These are phyloP conservation scores for Galagoides demidoff DNA, from an alignment of 2,797 vertebrate genomes.

Conservation along the genomic window DNA sequence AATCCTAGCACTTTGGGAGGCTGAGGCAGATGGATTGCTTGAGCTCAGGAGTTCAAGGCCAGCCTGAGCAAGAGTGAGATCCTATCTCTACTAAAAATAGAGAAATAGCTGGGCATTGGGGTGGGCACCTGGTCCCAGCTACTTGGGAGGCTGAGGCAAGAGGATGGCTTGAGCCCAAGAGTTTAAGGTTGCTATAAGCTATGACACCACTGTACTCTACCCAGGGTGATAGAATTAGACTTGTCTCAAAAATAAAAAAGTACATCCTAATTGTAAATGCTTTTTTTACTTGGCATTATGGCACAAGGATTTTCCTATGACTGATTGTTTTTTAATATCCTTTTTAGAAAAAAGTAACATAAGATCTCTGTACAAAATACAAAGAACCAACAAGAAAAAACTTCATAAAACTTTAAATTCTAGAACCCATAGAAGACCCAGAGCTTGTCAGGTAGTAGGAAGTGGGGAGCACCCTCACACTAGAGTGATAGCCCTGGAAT, in stretches of 20 bases:
- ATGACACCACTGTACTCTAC: too few relatives aligned
- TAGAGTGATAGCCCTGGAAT: neutral
- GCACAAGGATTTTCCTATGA: slow-evolving; percentile 46
- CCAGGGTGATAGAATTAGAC: too few relatives aligned
- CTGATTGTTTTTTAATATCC: slow-evolving; percentile 59
- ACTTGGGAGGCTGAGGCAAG: too few relatives aligned
- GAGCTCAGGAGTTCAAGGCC: too few relatives aligned
- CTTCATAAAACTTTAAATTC: slow-evolving; percentile 2
- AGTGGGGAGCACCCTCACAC: neutral
- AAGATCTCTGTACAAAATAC: slow-evolving; percentile 21
- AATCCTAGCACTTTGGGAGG: too few relatives aligned
- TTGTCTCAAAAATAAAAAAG: neutral
- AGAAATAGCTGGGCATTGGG: too few relatives aligned
- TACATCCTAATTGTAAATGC: slow-evolving; percentile 39
- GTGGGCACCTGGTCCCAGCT: too few relatives aligned
- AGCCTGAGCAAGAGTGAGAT: too few relatives aligned
- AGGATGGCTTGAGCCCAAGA: too few relatives aligned
- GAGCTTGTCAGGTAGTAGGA: neutral
- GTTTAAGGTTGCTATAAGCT: too few relatives aligned
- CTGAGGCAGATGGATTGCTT: too few relatives aligned
- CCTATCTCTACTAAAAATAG: too few relatives aligned
- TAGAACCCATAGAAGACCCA: neutral
- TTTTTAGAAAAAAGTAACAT: neutral
- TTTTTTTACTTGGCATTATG: slow-evolving; percentile 56
- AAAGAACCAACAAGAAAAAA: neutral